Conservation (phyloP, 2,113 vertebrate genomes). For the Leucosticte australis region DNA sequence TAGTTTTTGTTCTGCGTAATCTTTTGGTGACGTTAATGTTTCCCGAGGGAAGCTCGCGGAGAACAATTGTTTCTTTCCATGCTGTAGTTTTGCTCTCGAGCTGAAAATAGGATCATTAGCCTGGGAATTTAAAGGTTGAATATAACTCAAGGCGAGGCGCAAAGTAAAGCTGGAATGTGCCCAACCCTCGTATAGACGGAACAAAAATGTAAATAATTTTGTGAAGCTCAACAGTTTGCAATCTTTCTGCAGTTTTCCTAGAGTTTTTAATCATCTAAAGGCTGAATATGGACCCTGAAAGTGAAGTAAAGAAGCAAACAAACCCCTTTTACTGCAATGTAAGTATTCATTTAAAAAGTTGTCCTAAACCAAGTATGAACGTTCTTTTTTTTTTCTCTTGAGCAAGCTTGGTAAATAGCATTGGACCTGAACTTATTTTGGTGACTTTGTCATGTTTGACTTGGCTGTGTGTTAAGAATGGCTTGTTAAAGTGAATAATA, state of each 20-base stretch:
- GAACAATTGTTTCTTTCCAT: background rate
- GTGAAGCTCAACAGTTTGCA: background rate
- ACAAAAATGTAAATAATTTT: background rate
- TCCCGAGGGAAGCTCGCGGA: background rate
- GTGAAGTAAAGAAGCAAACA: background rate
- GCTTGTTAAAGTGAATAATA: background rate
- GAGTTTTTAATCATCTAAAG: background rate
- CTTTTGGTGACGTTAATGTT: background rate
- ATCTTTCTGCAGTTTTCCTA: background rate
- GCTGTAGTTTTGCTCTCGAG: background rate
- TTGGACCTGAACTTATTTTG: background rate
- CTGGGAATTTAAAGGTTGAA: background rate
- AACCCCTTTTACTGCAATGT: constrained; percentile 54
- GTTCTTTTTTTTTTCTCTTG: background rate
- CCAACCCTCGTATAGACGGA: background rate
- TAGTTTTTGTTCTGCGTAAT: background rate
- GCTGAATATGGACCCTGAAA: constrained; percentile 6
- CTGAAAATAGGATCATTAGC: background rate
- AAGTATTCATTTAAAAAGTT: background rate
- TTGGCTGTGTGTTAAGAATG: background rate
- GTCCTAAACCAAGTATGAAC: background rate
- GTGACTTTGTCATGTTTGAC: background rate
- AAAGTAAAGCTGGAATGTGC: background rate
- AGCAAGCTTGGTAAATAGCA: background rate
- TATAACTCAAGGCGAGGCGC: background rate